Base-by-base conservation (phyloP, 2,888 invertebrate species). In the Lasioglossum figueresi region DNA sequence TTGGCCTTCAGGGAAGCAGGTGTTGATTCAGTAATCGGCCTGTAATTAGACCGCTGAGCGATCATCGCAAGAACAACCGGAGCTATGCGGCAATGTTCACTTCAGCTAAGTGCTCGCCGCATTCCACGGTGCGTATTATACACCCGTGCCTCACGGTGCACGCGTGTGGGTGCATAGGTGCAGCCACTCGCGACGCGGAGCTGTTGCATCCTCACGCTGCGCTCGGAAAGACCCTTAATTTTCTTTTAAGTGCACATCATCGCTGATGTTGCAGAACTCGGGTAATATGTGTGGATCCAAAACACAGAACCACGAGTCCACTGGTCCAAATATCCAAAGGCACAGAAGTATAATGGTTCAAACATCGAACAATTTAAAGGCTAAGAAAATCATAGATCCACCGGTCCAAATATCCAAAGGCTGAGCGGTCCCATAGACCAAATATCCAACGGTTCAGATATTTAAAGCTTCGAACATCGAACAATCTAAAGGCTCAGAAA, bases 1-100 rank as follows among this genome's bases (percentile, higher is more conserved):
- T 85, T 84, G 87, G 81, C 89, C 85, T 79, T 80, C 85, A 79
- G 66, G 72, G 85, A 82, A 83, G 86, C 91, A 91, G 91, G 91
- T 91, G 92, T 91, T 90, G 89, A 91, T 91, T 89, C 90, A 85
- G 89, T 91, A 90, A 91, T 91, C 89, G 89, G 56, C 74, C 85
- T 79, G 88, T 91, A 91, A 92, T 92, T 91, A 88, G 88, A 80
- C 85, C 76, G 88, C 84, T 90, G 90, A 91, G 91, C 88, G 90
- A 90, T 89, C 91, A 90, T 88, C 88, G 89, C 91, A 91, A 90
- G 92, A 91, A 91, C 63, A 8, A 73, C 79, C 84, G 59, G 56
- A 72, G 82, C 79, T 82, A 83, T 70, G 83, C 80, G 70, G 79
- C 79, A 73, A 71, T 76, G 81, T 76, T 76, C 77, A 80, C 77